Percentiles rank a stretch among this genome's conserved stretches.
Evolutionary conservation across 1,140 invertebrate species (phyloP).

Genomic region (Sipha flava): DNA sequence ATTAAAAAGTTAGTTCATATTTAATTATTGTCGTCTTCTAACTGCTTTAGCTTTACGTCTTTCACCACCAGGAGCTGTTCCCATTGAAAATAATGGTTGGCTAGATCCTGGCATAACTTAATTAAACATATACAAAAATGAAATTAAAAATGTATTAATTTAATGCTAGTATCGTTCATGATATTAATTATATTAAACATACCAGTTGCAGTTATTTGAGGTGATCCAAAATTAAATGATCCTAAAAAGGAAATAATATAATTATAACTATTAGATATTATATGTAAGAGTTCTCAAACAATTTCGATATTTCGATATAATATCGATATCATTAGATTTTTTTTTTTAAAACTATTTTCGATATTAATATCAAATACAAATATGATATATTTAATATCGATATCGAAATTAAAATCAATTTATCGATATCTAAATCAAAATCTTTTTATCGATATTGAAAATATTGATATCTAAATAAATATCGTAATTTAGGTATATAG

Average conservation of each 20-base stretch:
- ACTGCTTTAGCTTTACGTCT: constrained; percentile 19
- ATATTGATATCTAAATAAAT: too few species aligned
- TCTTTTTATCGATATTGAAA: too few species aligned
- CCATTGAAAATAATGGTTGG: constrained; percentile 1
- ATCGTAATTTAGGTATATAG: too few species aligned
- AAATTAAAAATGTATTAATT: not conserved
- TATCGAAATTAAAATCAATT: too few species aligned
- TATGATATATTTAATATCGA: too few species aligned
- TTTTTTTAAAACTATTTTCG: too few species aligned
- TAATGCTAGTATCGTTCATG: not conserved
- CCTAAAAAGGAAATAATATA: not conserved
- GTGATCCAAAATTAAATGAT: constrained; percentile 15
- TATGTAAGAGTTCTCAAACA: too few species aligned
- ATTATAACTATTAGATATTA: too few species aligned
- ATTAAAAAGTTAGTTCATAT: not conserved
- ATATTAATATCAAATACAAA: too few species aligned
- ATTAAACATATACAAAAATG: not conserved
- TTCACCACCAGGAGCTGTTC: not conserved
- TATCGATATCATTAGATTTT: too few species aligned
- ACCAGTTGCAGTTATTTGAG: not conserved
- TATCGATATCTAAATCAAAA: too few species aligned
- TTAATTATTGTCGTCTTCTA: constrained; percentile 1
- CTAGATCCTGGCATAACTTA: not conserved
- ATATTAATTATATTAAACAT: not conserved
- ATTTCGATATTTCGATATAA: too few species aligned